A percentile compares a stretch with the other conserved stretches of the same genome.
Evolutionary conservation across 2,113 vertebrate genomes (phyloP).

Genomic region (Tauraco erythrolophus): DNA sequence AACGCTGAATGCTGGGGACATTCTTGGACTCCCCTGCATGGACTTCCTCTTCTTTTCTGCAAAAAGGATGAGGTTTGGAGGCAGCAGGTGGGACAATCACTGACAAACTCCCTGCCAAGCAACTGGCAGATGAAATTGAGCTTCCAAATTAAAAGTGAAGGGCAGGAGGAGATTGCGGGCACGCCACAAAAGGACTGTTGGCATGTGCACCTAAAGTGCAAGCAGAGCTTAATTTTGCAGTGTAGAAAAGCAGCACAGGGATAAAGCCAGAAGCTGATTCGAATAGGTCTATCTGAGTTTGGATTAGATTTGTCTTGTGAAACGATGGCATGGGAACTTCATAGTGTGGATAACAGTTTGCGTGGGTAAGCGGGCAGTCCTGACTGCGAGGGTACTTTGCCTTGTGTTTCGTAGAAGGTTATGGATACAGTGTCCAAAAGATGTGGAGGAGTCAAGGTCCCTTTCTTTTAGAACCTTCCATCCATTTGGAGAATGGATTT

Average conservation of each 20-base stretch:
- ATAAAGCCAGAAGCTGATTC: not conserved
- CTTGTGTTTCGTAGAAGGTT: not conserved
- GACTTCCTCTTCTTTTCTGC: not conserved
- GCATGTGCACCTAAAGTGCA: not conserved
- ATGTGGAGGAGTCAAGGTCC: not conserved
- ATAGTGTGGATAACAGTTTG: not conserved
- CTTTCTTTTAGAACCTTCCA: not conserved
- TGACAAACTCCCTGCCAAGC: not conserved
- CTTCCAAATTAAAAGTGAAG: not conserved
- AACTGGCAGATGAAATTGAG: not conserved
- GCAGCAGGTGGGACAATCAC: not conserved
- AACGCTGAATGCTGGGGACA: fast-evolving
- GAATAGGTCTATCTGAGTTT: not conserved
- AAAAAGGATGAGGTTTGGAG: not conserved
- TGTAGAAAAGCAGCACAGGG: not conserved
- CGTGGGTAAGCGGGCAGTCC: fast-evolving
- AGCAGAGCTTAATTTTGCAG: not conserved
- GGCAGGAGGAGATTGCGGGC: not conserved
- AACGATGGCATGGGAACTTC: not conserved
- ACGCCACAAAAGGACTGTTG: not conserved
- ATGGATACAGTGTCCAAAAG: not conserved
- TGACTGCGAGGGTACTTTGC: not conserved
- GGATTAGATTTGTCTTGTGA: not conserved
- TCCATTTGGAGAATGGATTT: not conserved
- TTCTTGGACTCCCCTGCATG: not conserved